Conservation (phyloP, 2,797 vertebrate genomes). For the Momotus momota region DNA sequence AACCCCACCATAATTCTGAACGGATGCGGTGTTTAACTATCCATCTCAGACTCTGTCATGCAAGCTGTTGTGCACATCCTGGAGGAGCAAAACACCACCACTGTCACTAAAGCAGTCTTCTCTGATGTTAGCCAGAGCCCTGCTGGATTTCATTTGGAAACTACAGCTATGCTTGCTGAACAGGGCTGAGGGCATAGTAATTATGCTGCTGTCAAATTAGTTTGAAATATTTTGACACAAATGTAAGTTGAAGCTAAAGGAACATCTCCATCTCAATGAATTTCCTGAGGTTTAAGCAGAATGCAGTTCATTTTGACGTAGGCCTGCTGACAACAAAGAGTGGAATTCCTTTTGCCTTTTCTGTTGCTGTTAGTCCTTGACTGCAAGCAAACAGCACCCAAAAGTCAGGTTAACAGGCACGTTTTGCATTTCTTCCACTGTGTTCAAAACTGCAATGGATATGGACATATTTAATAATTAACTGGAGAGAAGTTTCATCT, state of each 20-base stretch:
- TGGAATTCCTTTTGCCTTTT: neutral
- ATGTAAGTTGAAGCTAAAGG: neutral
- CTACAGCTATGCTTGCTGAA: neutral
- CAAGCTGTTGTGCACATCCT: neutral
- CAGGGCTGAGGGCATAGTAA: neutral
- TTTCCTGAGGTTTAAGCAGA: neutral
- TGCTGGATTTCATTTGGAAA: neutral
- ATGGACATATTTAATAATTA: neutral
- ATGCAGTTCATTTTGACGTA: neutral
- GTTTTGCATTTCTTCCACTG: slow-evolving; percentile 26
- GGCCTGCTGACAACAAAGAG: neutral
- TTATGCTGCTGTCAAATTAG: slow-evolving; percentile 22
- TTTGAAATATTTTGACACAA: slow-evolving; percentile 42
- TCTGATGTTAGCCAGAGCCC: slow-evolving; percentile 14
- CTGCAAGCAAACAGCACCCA: neutral
- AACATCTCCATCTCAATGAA: neutral
- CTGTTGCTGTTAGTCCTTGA: neutral
- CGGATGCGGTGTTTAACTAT: neutral
- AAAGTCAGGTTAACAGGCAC: neutral
- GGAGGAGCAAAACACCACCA: neutral
- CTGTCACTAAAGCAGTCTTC: neutral
- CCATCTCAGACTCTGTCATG: neutral
- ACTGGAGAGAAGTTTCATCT: neutral
- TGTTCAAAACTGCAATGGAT: neutral
- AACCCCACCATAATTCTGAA: neutral